Evolutionary conservation across 2,113 vertebrate species (phyloP).

Genomic region (Tupaia chinensis): DNA sequence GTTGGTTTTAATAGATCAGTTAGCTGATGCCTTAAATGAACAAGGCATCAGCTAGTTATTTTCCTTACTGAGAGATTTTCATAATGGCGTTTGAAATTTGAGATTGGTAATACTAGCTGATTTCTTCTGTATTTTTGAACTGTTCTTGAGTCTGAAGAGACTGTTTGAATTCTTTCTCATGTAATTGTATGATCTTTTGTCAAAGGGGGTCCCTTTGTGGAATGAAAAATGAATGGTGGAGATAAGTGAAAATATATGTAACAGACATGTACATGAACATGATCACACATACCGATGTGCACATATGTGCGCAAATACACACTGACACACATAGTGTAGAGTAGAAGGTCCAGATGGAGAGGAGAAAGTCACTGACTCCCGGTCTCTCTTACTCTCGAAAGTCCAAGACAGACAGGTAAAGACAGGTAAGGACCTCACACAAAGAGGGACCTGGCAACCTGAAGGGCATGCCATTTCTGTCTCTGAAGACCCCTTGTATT

Average conservation of each 20-base stretch:
- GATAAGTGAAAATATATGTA: neutral
- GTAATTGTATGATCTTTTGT: neutral
- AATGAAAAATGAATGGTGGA: neutral
- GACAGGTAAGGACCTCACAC: neutral
- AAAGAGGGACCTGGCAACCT: neutral
- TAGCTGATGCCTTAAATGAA: conserved; percentile 33
- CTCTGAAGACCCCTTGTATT: neutral
- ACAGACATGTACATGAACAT: neutral
- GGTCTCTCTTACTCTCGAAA: conserved; percentile 8
- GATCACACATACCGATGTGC: neutral
- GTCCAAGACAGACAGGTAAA: conserved; percentile 6
- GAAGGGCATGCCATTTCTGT: neutral
- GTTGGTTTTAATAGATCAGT: conserved; percentile 47
- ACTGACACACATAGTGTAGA: neutral
- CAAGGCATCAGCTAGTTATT: conserved; percentile 49
- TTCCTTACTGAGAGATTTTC: conserved; percentile 57
- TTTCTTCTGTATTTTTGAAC: neutral
- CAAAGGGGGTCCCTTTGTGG: neutral
- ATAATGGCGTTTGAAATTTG: conserved; percentile 53
- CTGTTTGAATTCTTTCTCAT: conserved; percentile 37
- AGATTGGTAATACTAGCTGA: conserved; percentile 11
- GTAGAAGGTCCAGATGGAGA: neutral
- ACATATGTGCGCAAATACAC: neutral
- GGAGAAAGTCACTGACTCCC: neutral
- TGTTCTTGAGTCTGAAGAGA: neutral